These are phyloP conservation scores for Papio anubis DNA, from an alignment of 2,113 vertebrate genomes.

Conservation along the genomic window DNA sequence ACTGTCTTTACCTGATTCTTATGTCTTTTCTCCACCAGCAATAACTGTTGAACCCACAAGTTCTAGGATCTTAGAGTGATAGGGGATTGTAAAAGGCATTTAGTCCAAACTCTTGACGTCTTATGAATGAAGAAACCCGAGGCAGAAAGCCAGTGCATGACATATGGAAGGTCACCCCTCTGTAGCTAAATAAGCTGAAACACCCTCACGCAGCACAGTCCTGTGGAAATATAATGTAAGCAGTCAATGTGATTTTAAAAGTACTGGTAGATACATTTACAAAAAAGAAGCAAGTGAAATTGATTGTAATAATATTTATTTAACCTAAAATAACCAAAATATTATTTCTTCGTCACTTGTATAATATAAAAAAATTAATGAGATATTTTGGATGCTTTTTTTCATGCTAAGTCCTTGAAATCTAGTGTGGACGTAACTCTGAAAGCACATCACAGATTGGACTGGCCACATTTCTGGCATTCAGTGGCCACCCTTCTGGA, in stretches of 20 bases:
- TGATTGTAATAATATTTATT: background rate
- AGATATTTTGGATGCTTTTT: background rate
- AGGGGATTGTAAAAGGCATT: background rate
- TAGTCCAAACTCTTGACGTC: background rate
- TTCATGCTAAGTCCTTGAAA: background rate
- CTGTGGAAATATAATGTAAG: background rate
- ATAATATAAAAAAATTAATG: background rate
- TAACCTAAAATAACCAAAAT: background rate
- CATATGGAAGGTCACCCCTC: background rate
- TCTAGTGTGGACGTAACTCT: background rate
- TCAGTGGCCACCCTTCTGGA: background rate
- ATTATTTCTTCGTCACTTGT: background rate
- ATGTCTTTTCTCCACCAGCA: background rate
- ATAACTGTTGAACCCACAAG: background rate
- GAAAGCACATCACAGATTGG: rapidly evolving
- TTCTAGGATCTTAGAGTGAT: background rate
- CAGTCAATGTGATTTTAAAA: background rate
- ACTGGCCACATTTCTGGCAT: too few species aligned
- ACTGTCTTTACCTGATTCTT: rapidly evolving
- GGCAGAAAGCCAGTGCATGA: background rate
- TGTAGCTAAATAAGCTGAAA: background rate
- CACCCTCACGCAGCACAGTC: background rate
- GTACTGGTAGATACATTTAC: background rate
- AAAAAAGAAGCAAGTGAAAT: background rate
- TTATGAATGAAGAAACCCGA: background rate